Base-by-base conservation (phyloP, 2,888 invertebrate genomes). In the Harpalus rubripes region DNA sequence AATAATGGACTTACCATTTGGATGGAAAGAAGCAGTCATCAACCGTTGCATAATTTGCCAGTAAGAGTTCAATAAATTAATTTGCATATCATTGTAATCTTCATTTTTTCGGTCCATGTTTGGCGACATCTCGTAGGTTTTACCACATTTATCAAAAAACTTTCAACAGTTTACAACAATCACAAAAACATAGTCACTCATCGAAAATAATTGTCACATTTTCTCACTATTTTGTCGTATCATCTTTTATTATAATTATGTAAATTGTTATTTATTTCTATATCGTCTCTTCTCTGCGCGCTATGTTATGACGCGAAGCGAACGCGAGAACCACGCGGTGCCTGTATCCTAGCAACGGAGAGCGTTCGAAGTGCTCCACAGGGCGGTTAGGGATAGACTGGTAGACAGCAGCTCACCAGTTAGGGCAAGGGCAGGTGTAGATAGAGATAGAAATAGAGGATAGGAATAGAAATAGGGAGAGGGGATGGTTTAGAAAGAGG, bases 51-150 rank as follows among this genome's bases (percentile, higher is more conserved):
- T 63, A 26, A 63, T 18, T n/a, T 63, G 63, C 63, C 63, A 63
- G 10, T 63, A 63, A 26, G 18, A 22, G 63, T 63, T 63, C 63
- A 63, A 63, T n/a, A 63, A 63, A 26, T 63, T 63, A 2, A 63
- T 63, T 63, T 63, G 63, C 26, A 63, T 3, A 7, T 26, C 18
- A 32, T 63, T 63, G n/a, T 63, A 63, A 26, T 63, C 63, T 63
- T 63, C 63, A n/a, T 18, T 12, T 63, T 63, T 63, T 8, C 12
- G 18, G 1, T 63, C 63, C 63, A 63, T 63, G 12, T 63, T 63
- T 18, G 63, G 18, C 15, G 63, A 63, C 18, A 22, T 63, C 1
- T 15, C 59, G 16, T 59, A 4, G 32, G 1, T 32, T 32, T 32
- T 5, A 32, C 32, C 32, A 32, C 32, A 32, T 32, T 32, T 32